Evolutionary conservation across 2,888 invertebrate species (phyloP).

Genomic region (Lumbricus terrestris): DNA sequence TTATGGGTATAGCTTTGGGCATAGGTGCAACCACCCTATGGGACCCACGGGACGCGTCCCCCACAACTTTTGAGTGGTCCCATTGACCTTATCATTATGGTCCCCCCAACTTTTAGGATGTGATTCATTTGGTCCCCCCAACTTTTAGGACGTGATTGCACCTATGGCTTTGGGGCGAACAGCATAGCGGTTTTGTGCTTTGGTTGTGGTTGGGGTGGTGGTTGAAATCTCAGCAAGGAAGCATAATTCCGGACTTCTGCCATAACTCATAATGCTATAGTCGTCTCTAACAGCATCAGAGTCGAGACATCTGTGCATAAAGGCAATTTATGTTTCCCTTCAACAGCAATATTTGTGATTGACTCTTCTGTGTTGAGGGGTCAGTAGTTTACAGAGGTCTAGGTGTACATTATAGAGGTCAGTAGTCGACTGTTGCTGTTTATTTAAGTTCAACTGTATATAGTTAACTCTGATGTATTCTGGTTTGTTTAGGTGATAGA

Average conservation of each 20-base stretch:
- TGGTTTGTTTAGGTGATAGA: constrained; percentile 73
- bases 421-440: not conserved
- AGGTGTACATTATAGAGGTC: too few relatives aligned
- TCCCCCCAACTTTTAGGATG: too few relatives aligned
- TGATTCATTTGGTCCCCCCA: too few relatives aligned
- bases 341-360: not conserved
- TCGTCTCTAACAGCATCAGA: too few relatives aligned
- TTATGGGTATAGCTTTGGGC: not conserved
- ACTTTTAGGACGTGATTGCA: too few relatives aligned
- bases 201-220: not conserved
- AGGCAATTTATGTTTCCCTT: not conserved
- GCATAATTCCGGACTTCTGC: not conserved
- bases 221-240: not conserved
- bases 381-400: not conserved
- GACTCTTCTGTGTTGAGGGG: not conserved
- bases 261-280: not conserved
- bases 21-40: too few relatives aligned
- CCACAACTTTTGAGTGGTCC: too few relatives aligned
- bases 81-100: too few relatives aligned
- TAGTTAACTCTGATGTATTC: not conserved
- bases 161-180: not conserved
- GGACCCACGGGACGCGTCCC: too few relatives aligned
- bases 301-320: too few relatives aligned
- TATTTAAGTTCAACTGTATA: not conserved
- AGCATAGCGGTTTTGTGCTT: not conserved